Base-by-base conservation (phyloP, 2,113 vertebrate genomes). In the Probosciger aterrimus region DNA sequence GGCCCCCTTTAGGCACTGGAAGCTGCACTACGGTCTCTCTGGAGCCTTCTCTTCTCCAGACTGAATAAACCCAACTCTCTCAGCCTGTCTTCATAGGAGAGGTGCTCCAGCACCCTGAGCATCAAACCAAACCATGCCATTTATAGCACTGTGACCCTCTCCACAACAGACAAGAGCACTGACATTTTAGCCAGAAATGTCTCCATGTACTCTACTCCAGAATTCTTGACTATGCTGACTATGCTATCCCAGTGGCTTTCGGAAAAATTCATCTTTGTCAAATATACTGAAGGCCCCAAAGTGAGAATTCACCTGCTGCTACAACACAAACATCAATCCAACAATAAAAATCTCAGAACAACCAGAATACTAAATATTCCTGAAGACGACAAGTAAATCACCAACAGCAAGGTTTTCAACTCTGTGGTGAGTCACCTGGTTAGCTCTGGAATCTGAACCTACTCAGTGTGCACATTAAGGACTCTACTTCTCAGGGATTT, bases 391-490 rank as follows among this genome's bases (percentile, higher is more conserved):
- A 75, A 79, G 68, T 35, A 64, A 82, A 64, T 31, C 24, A 53
- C 35, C 17, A 49, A n/a, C 13, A 82, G 33, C 49, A 82, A 82
- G 6, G 30, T 39, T 81, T 88, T 70, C 59, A 86, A 35, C 11
- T 22, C 68, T 27, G 1, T 22, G 9, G 9, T 28, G 35, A 82
- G 8, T 47, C n/a, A 71, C 33, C 52, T 46, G 30, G 19, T 43
- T 67, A 88, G 67, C 28, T 80, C 75, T 30, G 13, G 22, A 82
- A 63, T n/a, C 27, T 15, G 46, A 90, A 52, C 10, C 63, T 57
- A 60, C 24, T 30, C 59, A 43, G 27, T 3, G 15, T 2, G 2
- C 37, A n/a, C 0, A 0, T 16, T 52, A 30, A 85, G 25, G 49
- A 74, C 30, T 41, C 31, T 14, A 11, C 12, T 55, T 62, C 53